phyloP scores from a whole-genome alignment of 2,113 vertebrate genomes.

The Leucopternis melanops region DNA sequence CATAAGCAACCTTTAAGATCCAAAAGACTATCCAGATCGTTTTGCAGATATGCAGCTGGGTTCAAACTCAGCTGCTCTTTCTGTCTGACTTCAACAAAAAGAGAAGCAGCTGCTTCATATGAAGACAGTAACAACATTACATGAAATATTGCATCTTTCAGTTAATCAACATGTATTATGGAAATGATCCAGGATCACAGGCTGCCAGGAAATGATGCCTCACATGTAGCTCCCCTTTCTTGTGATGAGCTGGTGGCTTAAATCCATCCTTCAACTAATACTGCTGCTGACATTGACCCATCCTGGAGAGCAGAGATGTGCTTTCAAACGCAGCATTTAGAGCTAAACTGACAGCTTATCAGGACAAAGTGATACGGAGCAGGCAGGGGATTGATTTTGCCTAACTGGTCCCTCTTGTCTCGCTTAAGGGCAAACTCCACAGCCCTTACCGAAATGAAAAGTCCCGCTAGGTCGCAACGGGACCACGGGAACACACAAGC shows the following conservation, averaged over 20 bases:
- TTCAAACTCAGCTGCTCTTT: conserved; percentile 6
- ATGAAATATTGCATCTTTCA: not conserved
- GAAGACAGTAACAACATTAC: not conserved
- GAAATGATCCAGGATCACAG: not conserved
- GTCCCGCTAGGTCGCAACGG: fast-evolving
- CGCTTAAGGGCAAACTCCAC: not conserved
- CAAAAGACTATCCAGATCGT: not conserved
- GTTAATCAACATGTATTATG: not conserved
- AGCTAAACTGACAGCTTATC: not conserved
- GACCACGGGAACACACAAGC: fast-evolving
- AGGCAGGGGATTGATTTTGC: not conserved
- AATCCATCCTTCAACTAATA: not conserved
- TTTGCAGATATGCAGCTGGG: not conserved
- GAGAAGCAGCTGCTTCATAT: not conserved
- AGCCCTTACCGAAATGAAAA: not conserved
- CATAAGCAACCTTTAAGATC: conserved; percentile 1
- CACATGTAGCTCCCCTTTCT: not conserved
- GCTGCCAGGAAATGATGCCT: not conserved
- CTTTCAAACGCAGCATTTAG: not conserved
- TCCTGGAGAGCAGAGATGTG: not conserved
- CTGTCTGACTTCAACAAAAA: not conserved
- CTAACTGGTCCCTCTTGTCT: not conserved
- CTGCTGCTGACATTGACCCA: not conserved
- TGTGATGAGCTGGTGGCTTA: not conserved
- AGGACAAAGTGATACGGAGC: not conserved